These are phyloP conservation scores for Athripsodes cinereus DNA, from an alignment of 2,888 invertebrate species.

Conservation along the genomic window DNA sequence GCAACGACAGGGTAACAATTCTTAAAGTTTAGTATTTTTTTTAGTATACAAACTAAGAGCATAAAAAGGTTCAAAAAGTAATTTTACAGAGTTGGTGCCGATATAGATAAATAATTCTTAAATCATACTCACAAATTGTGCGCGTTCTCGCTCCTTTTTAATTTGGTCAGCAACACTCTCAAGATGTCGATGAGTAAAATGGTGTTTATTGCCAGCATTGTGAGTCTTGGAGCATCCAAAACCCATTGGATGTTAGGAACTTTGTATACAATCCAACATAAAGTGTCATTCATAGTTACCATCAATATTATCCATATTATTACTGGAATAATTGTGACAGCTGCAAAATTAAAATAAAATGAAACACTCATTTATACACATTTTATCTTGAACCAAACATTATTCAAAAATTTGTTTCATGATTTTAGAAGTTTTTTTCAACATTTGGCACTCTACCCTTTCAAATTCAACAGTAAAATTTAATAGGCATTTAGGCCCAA, in stretches of 20 bases:
- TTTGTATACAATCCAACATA: conserved; percentile 58
- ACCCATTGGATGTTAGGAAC: conserved; percentile 54
- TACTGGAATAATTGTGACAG: conserved; percentile 47
- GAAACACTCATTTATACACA: no score
- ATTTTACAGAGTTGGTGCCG: not conserved
- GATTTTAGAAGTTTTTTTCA: no score
- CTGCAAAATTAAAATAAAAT: conserved; percentile 31
- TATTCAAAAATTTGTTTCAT: no score
- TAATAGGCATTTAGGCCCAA: no score
- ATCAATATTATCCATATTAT: conserved; percentile 51
- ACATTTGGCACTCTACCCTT: no score
- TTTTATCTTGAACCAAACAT: no score
- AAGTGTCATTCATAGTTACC: conserved; percentile 43
- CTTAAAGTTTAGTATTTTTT: no score
- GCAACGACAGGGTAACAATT: no score
- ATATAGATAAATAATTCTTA: not conserved
- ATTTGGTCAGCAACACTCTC: conserved; percentile 57
- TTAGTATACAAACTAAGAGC: no score
- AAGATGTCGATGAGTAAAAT: conserved; percentile 57
- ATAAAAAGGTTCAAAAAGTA: no score
- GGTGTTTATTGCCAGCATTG: conserved; percentile 52
- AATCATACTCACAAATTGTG: conserved; percentile 40
- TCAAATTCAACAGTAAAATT: no score
- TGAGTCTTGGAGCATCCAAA: conserved; percentile 53
- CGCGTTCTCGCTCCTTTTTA: conserved; percentile 49